Evolutionary conservation across 2,797 vertebrate genomes (phyloP), one percentile per base, ranked within the genome.

Genomic region (Silurus lanzhouensis): DNA sequence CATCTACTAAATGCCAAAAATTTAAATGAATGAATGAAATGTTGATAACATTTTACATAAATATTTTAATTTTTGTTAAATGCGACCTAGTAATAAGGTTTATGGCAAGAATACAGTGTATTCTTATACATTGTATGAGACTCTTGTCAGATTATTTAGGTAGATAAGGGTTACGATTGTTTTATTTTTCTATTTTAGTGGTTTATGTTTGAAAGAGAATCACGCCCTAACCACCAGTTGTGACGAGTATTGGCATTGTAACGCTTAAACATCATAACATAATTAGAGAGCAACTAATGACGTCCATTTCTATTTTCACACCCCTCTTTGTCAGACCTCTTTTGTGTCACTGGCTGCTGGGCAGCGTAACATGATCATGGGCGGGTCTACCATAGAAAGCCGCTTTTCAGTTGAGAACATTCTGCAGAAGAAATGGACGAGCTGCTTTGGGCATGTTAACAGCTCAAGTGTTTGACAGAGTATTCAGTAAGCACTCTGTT

Each of bases 321-420:
- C 48, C 66, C 52, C 13, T 58, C 52, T 82, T 82, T 82, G 81
- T 82, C 52, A 70, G 66, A 44, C 48, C 52, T 70, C 66, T 82
- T 82, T 82, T 70, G 25, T 82, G 67, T 58, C 27, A 71, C 60
- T 22, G 74, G 87, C 83, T 58, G 60, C 83, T 89, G 85, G 57
- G 70, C 66, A 70, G 15, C 27, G 27, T 82, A 82, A 82, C 66
- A 82, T 15, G 52, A 70, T 71, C 52, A 71, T 58, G 52, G 81
- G 66, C 13, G 66, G 61, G 81, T 58, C 66, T 17, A 20, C 27
- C 55, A 58, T 70, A 58, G 48, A 82, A 38, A 68, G 48, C 19
- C 3, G 64, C 66, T 58, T 70, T 82, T 10, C 66, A 68, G 64
- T 82, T 15, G 22, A 82, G 81, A 71, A 82, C 25, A 31, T 58